Base-by-base conservation (phyloP, 2,797 vertebrate genomes). In the Peromyscus eremicus region DNA sequence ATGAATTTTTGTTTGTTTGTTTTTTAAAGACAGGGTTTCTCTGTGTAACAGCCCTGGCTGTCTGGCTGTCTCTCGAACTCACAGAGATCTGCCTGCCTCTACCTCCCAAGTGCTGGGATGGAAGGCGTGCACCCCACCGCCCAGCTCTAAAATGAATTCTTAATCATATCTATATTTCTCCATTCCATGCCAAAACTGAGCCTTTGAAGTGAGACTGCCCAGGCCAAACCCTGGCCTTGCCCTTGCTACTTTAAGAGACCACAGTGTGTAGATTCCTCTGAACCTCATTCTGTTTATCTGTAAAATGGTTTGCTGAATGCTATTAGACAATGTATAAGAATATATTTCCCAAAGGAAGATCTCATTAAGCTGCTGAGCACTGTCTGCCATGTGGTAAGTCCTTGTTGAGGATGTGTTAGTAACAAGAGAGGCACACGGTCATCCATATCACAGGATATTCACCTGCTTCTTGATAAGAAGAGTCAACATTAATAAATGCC, bases 251-350 rank as follows among this genome's bases (percentile, higher is more conserved):
- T 70, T 6, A 64, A 84, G 27, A 64, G 37, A 64, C 60, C n/a
- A 46, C 40, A 84, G 66, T 52, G 14, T 49, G 6, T 13, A 49
- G 57, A 49, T 66, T 29, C 64, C 70, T 46, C 68, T 40, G 29
- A 52, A 60, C 52, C 94, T 96, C 84, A 75, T 62, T 93, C 64
- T 89, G 23, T 34, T 87, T 43, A 89, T 68, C 89, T 88, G 16
- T 55, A 73, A 95, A 85, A 84, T 21, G n/a, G 83, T 29, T 12
- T 12, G 12, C 21, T 89, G 87, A 40, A 40, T 25, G 25, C n/a
- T 62, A 73, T 25, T 43, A 21, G 46, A 73, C 46, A 37, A 34
- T 10, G 16, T 5, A 7, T 27, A 73, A 66, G 85, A 86, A 49
- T 37, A 21, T 29, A 73, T 52, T 81, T 77, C 89, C 60, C 57